Percentiles rank a stretch among this genome's conserved stretches.
Conservation (phyloP, 2,113 vertebrate genomes). For the Neodon shergylaensis region DNA sequence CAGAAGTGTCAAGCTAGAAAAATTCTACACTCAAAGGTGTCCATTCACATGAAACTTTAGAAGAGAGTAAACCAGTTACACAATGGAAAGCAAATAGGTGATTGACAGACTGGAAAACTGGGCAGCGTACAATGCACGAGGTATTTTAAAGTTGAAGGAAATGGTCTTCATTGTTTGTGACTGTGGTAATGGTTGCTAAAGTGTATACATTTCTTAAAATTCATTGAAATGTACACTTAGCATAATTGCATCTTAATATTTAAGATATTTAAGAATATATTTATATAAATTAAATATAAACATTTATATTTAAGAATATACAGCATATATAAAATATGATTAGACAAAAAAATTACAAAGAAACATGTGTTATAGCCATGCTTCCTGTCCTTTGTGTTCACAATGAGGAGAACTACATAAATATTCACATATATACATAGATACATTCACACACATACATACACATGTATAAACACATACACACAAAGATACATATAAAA, state of each 20-base stretch:
- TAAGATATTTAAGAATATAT: neutral
- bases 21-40: neutral
- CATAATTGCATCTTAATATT: neutral
- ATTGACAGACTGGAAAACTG: neutral
- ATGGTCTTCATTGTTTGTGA: neutral
- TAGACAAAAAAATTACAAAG: constrained; percentile 14
- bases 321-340: neutral
- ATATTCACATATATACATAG: neutral
- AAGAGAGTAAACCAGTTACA: neutral
- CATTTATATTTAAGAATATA: neutral
- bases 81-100: neutral
- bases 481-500: neutral
- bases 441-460: neutral
- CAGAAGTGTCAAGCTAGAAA: neutral
- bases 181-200: neutral
- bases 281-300: neutral
- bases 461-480: neutral
- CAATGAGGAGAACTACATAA: neutral
- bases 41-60: neutral
- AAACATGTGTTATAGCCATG: neutral
- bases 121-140: neutral
- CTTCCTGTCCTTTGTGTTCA: neutral
- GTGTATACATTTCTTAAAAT: neutral
- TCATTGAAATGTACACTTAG: neutral
- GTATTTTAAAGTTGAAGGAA: neutral